Conservation (phyloP, 2,888 invertebrate genomes). For the Drosophila formosana region DNA sequence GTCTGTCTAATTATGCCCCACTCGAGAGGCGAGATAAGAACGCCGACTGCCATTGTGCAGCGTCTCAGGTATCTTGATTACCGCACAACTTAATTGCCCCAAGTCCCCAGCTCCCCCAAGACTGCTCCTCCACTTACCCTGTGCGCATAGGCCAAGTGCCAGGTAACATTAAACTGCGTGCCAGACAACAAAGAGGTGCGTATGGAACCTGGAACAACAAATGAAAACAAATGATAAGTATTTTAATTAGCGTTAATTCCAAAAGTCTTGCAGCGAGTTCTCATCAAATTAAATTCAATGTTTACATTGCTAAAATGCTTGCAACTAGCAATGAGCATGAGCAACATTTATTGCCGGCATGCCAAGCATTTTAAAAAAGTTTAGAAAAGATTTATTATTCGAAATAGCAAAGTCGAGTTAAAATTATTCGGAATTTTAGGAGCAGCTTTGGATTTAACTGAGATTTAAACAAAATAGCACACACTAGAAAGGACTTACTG, state of each 20-base stretch:
- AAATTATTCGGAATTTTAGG: too few species aligned
- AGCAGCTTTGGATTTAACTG: too few species aligned
- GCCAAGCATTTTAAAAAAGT: background rate
- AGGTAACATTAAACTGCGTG: conserved; percentile 94
- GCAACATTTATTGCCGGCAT: background rate
- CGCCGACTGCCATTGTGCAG: conserved; percentile 59
- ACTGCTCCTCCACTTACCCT: conserved; percentile 87
- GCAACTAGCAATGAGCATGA: background rate
- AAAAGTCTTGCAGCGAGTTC: conserved; percentile 7
- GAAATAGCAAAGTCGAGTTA: background rate
- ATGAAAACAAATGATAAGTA: conserved; percentile 39
- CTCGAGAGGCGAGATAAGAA: conserved; percentile 59
- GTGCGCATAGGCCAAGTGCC: conserved; percentile 98
- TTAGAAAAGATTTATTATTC: background rate
- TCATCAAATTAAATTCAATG: conserved; percentile 9
- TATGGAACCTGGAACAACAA: conserved; percentile 89
- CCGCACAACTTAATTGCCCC: conserved; percentile 32
- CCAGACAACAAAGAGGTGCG: conserved; percentile 93
- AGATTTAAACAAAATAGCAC: too few species aligned
- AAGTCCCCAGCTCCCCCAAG: conserved; percentile 28
- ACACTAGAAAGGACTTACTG: too few species aligned
- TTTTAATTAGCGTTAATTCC: conserved; percentile 19
- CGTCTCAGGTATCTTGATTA: conserved; percentile 54
- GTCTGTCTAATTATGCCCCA: conserved; percentile 50
- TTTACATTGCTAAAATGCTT: conserved; percentile 4